A percentile compares a stretch with the other conserved stretches of the same genome.
Evolutionary conservation across 2,888 invertebrate species (phyloP).

Genomic region (Nipponacmea schrenckii): DNA sequence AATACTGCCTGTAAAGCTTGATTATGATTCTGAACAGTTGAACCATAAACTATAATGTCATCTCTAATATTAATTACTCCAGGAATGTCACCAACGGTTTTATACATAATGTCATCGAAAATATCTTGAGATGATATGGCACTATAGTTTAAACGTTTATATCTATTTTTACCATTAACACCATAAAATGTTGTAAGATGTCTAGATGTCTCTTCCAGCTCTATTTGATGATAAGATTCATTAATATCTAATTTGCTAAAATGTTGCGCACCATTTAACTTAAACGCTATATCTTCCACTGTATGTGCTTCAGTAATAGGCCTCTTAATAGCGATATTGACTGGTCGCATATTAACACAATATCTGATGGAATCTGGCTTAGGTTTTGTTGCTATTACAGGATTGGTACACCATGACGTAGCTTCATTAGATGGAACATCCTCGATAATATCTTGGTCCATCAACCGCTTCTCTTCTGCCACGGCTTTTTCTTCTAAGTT

Average conservation of each 20-base stretch:
- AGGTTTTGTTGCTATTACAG: conserved; percentile 28
- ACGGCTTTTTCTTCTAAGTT: background rate
- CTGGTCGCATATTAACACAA: conserved; percentile 9
- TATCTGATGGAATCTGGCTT: too few species aligned
- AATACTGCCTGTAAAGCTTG: background rate
- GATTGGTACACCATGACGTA: conserved; percentile 22
- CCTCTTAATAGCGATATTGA: background rate
- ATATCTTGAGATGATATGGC: conserved; percentile 35
- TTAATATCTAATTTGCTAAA: conserved; percentile 6
- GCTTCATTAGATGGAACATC: conserved; percentile 19
- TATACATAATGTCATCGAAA: conserved; percentile 33
- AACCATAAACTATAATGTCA: conserved; percentile 33
- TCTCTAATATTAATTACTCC: conserved; percentile 37
- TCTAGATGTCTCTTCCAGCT: conserved; percentile 3
- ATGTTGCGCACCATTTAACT: background rate
- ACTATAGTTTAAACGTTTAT: conserved; percentile 38
- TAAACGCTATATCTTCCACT: background rate
- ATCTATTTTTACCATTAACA: conserved; percentile 16
- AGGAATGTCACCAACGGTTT: conserved; percentile 25
- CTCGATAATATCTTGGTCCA: background rate
- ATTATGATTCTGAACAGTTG: background rate
- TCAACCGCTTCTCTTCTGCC: background rate
- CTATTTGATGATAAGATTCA: conserved; percentile 5
- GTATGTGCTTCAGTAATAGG: background rate
- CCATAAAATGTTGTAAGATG: conserved; percentile 22